Evolutionary conservation across 2,888 invertebrate genomes (phyloP).

Genomic region (Oligia fasciuncula): DNA sequence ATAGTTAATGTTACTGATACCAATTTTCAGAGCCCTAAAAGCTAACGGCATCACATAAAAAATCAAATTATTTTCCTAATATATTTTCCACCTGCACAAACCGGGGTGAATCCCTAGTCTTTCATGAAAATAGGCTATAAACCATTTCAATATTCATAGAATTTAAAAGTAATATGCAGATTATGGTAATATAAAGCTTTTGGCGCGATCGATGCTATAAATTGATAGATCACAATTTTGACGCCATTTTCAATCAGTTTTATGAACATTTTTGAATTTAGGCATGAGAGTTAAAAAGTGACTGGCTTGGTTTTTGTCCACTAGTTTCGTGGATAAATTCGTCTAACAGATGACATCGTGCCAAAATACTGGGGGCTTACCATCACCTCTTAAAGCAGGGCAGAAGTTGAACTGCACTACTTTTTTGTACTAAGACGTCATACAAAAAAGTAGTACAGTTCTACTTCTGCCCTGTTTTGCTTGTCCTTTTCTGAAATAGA

Average conservation of each 20-base stretch:
- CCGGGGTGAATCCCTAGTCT: constrained; percentile 18
- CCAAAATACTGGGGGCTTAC: too few species aligned
- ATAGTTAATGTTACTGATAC: too few species aligned
- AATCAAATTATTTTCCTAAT: constrained; percentile 9
- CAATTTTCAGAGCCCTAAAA: background rate
- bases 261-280: background rate
- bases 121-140: constrained; percentile 31
- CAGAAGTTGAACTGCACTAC: too few species aligned
- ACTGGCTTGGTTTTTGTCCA: background rate
- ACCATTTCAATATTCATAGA: constrained; percentile 59
- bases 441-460: too few species aligned
- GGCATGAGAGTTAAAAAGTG: too few species aligned
- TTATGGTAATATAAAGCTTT: constrained; percentile 49
- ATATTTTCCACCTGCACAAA: background rate
- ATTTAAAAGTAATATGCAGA: constrained; percentile 58
- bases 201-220: constrained; percentile 6
- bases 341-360: background rate
- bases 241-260: constrained; percentile 26
- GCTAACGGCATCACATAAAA: too few species aligned
- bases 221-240: constrained; percentile 47
- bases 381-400: too few species aligned
- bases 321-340: background rate
- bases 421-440: too few species aligned
- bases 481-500: too few species aligned
- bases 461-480: too few species aligned